Evolutionary conservation across 2,888 invertebrate species (phyloP).

Genomic region (Scaptomyza tumidula): DNA sequence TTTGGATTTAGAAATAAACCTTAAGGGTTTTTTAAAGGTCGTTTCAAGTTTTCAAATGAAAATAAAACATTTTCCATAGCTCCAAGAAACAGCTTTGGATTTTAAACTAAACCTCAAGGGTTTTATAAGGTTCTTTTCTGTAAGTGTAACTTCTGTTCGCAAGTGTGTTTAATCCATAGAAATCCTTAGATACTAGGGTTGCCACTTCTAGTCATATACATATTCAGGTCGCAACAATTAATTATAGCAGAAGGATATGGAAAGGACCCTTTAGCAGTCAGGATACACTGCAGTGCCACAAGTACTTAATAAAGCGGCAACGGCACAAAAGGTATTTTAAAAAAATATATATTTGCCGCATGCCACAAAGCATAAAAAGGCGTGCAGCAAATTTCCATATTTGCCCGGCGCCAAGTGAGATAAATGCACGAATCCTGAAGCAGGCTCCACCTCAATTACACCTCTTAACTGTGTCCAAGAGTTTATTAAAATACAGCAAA

Average conservation of each 20-base stretch:
- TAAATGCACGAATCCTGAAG: slow-evolving; percentile 68
- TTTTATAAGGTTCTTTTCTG: too few relatives aligned
- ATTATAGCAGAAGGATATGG: slow-evolving; percentile 69
- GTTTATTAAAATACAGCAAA: slow-evolving; percentile 40
- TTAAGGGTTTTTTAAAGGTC: too few relatives aligned
- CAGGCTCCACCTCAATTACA: slow-evolving; percentile 5
- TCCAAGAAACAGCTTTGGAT: too few relatives aligned
- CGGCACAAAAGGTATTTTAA: slow-evolving; percentile 24
- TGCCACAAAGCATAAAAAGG: slow-evolving; percentile 11
- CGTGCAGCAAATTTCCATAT: slow-evolving; percentile 63
- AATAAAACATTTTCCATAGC: too few relatives aligned
- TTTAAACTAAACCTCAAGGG: too few relatives aligned
- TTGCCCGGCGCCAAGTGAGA: slow-evolving; percentile 69
- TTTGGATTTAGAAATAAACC: too few relatives aligned
- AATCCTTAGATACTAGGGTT: not conserved
- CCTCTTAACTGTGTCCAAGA: slow-evolving; percentile 28
- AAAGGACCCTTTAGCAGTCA: slow-evolving; percentile 49
- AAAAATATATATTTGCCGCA: slow-evolving; percentile 17
- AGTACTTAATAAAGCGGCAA: slow-evolving; percentile 79
- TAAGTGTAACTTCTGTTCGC: not conserved
- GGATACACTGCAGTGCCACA: slow-evolving; percentile 51
- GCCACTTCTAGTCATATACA: slow-evolving; percentile 8
- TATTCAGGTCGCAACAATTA: slow-evolving; percentile 72
- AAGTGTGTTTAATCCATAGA: not conserved
- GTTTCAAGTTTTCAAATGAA: too few relatives aligned